phyloP scores from a whole-genome alignment of 92 coral and sea anemone species.

The Metridium senile region DNA sequence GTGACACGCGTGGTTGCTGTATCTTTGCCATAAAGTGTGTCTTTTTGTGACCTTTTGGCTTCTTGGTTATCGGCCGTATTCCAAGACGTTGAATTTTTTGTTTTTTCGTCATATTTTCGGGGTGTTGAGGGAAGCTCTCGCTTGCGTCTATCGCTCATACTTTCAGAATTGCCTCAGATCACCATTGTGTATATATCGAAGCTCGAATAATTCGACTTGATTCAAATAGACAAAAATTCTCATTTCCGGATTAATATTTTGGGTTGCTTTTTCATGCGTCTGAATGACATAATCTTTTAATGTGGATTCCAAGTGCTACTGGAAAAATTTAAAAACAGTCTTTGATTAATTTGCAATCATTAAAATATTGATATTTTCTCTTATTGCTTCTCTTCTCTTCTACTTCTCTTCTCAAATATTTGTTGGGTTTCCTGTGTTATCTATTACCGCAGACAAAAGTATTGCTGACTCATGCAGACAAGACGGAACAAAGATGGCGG shows the following conservation, averaged over 20 bases:
- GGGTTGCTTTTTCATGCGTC: not conserved
- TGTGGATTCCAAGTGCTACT: not conserved
- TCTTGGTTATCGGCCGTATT: not conserved
- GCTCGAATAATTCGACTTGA: not conserved
- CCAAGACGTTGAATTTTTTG: not conserved
- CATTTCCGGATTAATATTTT: not conserved
- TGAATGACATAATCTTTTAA: not conserved
- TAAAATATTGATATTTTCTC: not conserved
- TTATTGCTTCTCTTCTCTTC: not conserved
- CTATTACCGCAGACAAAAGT: not conserved
- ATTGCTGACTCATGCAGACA: conserved; percentile 52
- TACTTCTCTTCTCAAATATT: not conserved
- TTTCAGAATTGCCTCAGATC: not conserved
- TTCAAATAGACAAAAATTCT: not conserved
- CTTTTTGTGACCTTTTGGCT: not conserved
- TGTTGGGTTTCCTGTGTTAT: not conserved
- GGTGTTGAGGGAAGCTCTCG: not conserved
- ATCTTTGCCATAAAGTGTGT: too few relatives aligned
- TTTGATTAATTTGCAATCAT: not conserved
- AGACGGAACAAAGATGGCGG: conserved; percentile 82
- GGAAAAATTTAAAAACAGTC: not conserved
- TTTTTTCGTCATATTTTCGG: not conserved
- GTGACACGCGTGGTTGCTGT: too few relatives aligned
- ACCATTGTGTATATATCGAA: not conserved
- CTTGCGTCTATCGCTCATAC: not conserved